These are phyloP conservation scores for Suncus etruscus DNA, from an alignment of 2,113 vertebrate genomes.

Conservation along the genomic window DNA sequence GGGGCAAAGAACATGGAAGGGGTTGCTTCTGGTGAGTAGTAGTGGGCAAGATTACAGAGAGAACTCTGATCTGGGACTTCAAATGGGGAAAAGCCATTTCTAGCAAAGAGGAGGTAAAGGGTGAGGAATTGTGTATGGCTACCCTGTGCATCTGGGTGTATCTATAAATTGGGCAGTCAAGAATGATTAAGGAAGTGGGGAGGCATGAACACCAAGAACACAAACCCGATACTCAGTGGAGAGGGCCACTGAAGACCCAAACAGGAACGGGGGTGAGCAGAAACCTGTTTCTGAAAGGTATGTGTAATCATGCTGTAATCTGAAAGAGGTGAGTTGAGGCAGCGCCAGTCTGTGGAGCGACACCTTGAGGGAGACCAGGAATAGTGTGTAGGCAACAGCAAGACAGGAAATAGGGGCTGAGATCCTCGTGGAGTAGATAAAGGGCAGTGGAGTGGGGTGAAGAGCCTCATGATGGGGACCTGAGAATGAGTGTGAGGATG, in stretches of 20 bases:
- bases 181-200: neutral
- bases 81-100: neutral
- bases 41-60: neutral
- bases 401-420: too few relatives aligned
- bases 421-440: too few relatives aligned
- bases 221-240: neutral
- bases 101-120: neutral
- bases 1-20: neutral
- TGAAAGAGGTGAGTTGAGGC: neutral
- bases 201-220: neutral
- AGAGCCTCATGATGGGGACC: neutral
- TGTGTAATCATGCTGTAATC: neutral
- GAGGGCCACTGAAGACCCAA: neutral
- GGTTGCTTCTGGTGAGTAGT: slow-evolving; percentile 14
- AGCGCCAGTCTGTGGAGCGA: neutral
- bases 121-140: neutral
- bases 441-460: too few relatives aligned
- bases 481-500: neutral
- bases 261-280: neutral
- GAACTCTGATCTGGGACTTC: neutral
- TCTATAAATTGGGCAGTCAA: too few relatives aligned
- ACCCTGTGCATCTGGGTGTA: too few relatives aligned
- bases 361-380: too few relatives aligned
- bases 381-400: too few relatives aligned
- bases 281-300: neutral